Evolutionary conservation across 1,140 invertebrate genomes (phyloP).

Genomic region (Calliphora vicina): DNA sequence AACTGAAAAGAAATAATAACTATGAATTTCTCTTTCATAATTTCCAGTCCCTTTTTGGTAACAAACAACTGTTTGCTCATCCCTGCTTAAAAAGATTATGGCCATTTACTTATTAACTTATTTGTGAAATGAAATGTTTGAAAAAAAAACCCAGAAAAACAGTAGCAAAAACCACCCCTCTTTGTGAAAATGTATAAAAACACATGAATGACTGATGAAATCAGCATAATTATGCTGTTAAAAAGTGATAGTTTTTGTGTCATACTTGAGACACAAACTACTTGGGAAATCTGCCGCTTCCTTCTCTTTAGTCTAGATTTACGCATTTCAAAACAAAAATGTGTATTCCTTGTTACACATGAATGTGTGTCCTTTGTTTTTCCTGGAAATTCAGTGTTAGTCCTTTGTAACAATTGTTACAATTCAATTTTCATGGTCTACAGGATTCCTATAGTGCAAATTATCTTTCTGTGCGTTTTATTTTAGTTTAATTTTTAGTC

Average conservation of each 20-base stretch:
- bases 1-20: too few species aligned
- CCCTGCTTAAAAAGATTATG: too few species aligned
- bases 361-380: background rate
- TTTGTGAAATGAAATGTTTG: too few species aligned
- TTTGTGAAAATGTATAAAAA: too few species aligned
- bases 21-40: too few species aligned
- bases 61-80: too few species aligned
- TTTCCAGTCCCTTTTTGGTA: too few species aligned
- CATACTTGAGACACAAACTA: background rate
- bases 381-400: background rate
- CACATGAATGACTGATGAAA: too few species aligned
- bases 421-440: slow-evolving; percentile 31
- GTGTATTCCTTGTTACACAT: background rate
- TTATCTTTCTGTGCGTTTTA: slow-evolving; percentile 8
- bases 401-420: background rate
- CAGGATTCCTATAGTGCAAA: slow-evolving; percentile 18
- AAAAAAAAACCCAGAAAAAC: too few species aligned
- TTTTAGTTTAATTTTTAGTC: background rate
- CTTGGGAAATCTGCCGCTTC: background rate
- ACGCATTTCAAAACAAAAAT: background rate
- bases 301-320: background rate
- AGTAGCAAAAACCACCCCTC: too few species aligned
- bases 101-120: too few species aligned
- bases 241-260: background rate
- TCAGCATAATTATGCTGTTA: background rate